Conservation (phyloP, 2,113 vertebrate species). For the Mungos mungo region DNA sequence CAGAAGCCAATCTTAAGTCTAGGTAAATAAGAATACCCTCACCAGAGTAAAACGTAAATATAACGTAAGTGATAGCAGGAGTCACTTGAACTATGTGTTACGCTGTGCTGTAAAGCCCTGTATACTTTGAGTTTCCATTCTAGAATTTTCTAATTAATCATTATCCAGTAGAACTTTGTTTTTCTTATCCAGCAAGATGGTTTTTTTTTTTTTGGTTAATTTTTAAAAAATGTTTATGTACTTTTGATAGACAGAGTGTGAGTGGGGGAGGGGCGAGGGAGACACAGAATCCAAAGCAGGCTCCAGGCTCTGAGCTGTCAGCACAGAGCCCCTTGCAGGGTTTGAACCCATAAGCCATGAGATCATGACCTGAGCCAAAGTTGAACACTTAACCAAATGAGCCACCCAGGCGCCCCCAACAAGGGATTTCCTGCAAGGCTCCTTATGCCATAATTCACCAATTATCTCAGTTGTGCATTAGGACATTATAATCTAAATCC, state of each 20-base stretch:
- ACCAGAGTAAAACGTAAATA: not conserved
- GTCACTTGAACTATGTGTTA: not conserved
- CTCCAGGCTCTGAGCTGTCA: too few species aligned
- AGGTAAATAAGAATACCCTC: conserved; percentile 85
- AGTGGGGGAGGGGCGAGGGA: too few species aligned
- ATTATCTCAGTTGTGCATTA: not conserved
- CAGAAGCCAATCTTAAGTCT: conserved; percentile 91
- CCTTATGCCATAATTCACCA: not conserved
- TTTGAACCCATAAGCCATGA: too few species aligned
- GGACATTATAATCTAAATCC: not conserved
- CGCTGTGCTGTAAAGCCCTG: not conserved
- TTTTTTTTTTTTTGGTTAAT: too few species aligned
- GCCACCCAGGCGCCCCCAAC: too few species aligned
- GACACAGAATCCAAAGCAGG: too few species aligned
- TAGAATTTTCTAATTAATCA: not conserved
- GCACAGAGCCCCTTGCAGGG: too few species aligned
- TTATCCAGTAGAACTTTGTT: not conserved
- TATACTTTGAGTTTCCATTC: not conserved
- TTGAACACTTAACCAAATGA: too few species aligned
- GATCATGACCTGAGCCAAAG: too few species aligned
- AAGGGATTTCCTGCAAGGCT: not conserved
- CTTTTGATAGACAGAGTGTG: too few species aligned
- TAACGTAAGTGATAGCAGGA: not conserved
- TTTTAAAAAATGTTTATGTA: too few species aligned
- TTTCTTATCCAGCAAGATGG: not conserved